phyloP scores from a whole-genome alignment of 2,888 invertebrate genomes.

The Galerucella calmariensis region DNA sequence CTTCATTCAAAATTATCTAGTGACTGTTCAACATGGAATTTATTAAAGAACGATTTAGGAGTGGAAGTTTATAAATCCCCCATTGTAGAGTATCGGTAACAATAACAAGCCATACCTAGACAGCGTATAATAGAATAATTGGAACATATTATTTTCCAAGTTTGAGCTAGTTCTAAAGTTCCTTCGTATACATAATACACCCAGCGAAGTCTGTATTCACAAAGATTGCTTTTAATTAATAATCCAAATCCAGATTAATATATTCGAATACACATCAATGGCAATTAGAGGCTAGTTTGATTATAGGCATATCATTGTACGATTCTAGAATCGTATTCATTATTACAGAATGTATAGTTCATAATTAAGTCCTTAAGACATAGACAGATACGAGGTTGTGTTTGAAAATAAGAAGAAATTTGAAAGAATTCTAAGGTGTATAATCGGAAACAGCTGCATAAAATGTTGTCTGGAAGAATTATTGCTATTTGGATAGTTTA shows the following conservation, averaged over 20 bases:
- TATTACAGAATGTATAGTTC: not conserved
- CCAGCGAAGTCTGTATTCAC: not conserved
- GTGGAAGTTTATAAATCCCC: no score
- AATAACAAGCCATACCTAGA: no score
- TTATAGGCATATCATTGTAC: constrained; percentile 20
- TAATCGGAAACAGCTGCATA: no score
- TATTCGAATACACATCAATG: constrained; percentile 12
- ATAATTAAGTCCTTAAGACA: not conserved
- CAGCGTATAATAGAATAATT: no score
- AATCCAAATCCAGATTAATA: constrained; percentile 1
- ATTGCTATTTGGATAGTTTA: no score
- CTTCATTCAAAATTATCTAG: no score
- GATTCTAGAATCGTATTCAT: not conserved
- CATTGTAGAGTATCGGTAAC: no score
- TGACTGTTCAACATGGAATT: no score
- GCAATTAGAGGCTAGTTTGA: constrained; percentile 7
- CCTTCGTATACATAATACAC: not conserved
- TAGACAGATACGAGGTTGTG: not conserved
- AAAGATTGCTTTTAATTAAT: constrained; percentile 3
- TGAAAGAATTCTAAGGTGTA: no score
- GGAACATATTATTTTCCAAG: not conserved
- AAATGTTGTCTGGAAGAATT: no score
- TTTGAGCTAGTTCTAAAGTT: not conserved
- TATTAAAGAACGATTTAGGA: no score
- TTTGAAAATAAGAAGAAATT: no score